phyloP scores from a whole-genome alignment of 2,888 invertebrate genomes.

The Erebia palarica region DNA sequence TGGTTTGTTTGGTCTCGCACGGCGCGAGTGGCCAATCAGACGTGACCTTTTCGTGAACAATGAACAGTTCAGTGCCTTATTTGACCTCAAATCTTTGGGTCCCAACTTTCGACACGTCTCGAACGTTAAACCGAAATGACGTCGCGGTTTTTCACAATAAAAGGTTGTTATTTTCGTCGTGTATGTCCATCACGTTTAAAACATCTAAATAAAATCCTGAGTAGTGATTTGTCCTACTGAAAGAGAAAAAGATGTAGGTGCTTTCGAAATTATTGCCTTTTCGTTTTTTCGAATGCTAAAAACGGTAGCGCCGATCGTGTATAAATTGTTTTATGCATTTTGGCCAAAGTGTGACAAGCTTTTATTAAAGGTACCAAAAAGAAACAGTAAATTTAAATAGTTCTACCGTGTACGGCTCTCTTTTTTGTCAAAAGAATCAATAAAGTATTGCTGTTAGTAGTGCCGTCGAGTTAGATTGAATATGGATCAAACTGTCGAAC shows the following conservation, averaged over 20 bases:
- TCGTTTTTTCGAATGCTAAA: conserved; percentile 7
- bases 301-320: background rate
- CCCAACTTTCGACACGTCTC: conserved; percentile 62
- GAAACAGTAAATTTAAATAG: too few relatives aligned
- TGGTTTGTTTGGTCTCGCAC: conserved; percentile 39
- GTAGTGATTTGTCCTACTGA: conserved; percentile 12
- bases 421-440: too few relatives aligned
- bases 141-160: conserved; percentile 33
- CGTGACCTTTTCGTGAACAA: conserved; percentile 55
- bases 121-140: conserved; percentile 36
- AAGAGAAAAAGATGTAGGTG: conserved; percentile 7
- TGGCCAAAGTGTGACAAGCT: background rate
- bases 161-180: conserved; percentile 30
- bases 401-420: too few relatives aligned
- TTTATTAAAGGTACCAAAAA: too few relatives aligned
- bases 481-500: too few relatives aligned
- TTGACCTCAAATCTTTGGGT: conserved; percentile 50
- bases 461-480: too few relatives aligned
- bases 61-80: conserved; percentile 56
- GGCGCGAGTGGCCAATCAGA: conserved; percentile 42
- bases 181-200: conserved; percentile 30
- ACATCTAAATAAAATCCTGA: conserved; percentile 15
- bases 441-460: too few relatives aligned
- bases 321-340: conserved; percentile 4
- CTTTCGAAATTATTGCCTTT: conserved; percentile 5